Evolutionary conservation across 2,113 vertebrate genomes (phyloP).

Genomic region (Uria lomvia): DNA sequence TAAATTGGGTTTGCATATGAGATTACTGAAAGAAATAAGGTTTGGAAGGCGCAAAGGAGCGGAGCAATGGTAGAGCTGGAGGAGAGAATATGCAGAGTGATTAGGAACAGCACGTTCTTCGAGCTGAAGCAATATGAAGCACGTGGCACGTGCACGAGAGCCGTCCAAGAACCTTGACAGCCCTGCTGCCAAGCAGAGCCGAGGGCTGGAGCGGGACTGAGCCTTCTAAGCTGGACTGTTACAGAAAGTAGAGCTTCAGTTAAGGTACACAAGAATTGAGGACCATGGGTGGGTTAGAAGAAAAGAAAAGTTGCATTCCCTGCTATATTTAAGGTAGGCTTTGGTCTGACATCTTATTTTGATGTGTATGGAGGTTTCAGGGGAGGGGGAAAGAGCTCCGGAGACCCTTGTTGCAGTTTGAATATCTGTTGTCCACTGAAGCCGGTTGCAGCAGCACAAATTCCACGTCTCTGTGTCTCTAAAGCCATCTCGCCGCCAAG

Average conservation of each 20-base stretch:
- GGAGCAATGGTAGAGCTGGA: background rate
- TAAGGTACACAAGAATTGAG: background rate
- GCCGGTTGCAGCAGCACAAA: background rate
- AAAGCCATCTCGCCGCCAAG: fast-evolving
- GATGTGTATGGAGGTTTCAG: background rate
- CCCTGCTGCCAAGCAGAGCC: background rate
- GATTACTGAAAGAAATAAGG: background rate
- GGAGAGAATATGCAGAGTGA: background rate
- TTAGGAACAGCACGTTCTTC: background rate
- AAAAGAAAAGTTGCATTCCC: background rate
- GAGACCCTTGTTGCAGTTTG: background rate
- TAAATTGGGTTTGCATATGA: background rate
- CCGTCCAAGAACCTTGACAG: background rate
- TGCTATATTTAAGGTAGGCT: background rate
- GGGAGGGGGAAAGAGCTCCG: no score
- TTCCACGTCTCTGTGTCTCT: background rate
- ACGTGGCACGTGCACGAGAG: background rate
- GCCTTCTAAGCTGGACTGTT: background rate
- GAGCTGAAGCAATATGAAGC: background rate
- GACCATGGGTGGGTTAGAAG: background rate
- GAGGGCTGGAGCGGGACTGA: background rate
- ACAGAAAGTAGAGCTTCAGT: background rate
- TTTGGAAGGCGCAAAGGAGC: background rate
- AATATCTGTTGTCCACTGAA: background rate
- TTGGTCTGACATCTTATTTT: background rate